phyloP scores from a whole-genome alignment of 2,888 invertebrate genomes.

The Cerceris rybyensis region DNA sequence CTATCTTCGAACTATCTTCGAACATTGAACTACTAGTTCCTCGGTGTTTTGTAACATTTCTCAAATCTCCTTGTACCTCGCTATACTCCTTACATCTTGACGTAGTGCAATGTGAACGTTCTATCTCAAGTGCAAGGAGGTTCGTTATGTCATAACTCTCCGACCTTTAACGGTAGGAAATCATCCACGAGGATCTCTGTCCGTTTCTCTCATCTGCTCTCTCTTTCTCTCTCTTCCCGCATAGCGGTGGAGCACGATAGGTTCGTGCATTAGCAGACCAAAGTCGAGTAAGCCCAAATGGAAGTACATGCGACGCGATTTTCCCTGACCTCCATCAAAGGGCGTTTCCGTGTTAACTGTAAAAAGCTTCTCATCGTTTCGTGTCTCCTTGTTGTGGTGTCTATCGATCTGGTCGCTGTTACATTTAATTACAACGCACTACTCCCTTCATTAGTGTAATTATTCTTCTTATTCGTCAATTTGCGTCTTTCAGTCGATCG shows the following conservation, averaged over 20 bases:
- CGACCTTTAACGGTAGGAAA: conserved; percentile 51
- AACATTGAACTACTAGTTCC: too few relatives aligned
- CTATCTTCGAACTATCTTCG: too few relatives aligned
- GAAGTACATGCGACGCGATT: conserved; percentile 58
- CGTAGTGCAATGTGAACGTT: conserved; percentile 37
- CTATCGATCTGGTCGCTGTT: conserved; percentile 40
- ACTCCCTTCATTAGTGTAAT: conserved; percentile 62
- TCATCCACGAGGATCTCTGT: not conserved
- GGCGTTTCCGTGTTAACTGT: conserved; percentile 31
- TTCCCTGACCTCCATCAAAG: conserved; percentile 47
- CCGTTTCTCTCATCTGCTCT: too few relatives aligned
- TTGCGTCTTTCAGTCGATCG: conserved; percentile 40
- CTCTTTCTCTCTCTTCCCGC: conserved; percentile 1
- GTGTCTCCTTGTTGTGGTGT: conserved; percentile 22
- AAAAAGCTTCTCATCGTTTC: conserved; percentile 56
- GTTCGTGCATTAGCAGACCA: conserved; percentile 40
- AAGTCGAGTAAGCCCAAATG: conserved; percentile 37
- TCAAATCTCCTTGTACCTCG: not conserved
- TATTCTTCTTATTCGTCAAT: conserved; percentile 43
- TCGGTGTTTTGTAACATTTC: too few relatives aligned
- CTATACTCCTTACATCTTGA: not conserved
- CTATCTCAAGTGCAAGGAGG: conserved; percentile 19
- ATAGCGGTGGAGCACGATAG: conserved; percentile 18
- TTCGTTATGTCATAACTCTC: conserved; percentile 31
- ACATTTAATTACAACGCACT: conserved; percentile 57